Evolutionary conservation across 2,888 invertebrate genomes (phyloP), one percentile per base, ranked within the genome.

Genomic region (Agrochola lota): DNA sequence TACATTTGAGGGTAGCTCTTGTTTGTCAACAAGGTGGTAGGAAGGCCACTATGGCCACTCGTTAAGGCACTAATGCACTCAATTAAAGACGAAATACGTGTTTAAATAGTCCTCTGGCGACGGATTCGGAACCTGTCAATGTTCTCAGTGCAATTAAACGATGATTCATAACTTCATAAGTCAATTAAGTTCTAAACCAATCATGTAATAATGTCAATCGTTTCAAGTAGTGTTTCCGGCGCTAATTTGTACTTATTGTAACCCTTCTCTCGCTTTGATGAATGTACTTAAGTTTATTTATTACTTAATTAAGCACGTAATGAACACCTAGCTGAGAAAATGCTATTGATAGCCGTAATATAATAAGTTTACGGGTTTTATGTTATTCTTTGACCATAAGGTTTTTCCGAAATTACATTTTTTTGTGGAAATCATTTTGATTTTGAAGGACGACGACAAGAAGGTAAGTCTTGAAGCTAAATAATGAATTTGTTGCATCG

Each of bases 151-250:
- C 43, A 59, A 68, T 69, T 76, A 76, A 43, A 60, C 26, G 11
- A 59, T 82, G 77, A 63, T 20, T 80, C 43, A 83, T 69, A 12
- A 40, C 40, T 40, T 40, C 46, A 68, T 35, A 35, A 35, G 35
- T 35, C 67, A 49, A 30, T 30, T 67, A 82, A 76, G n/a, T 63
- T 46, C 26, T 75, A 57, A 67, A 76, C 46, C 62, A 82, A 76
- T 82, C 62, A 81, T 40, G 46, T 67, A 68, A 35, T 60, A 49
- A 67, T 20, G 26, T 81, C 55, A 62, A 75, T 30, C 46, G 57
- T 49, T 52, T 83, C 12, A 30, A 70, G 67, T 68, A 62, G 49
- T 59, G 30, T 71, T 67, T 78, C 78, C 84, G 57, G 26, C 46
- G 35, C 20, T 75, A 57, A 63, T 75, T 75, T 40, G 40, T 43